Evolutionary conservation across 2,888 invertebrate genomes (phyloP), one percentile per base, ranked within the genome.

Genomic region (Andricus quercusramuli): DNA sequence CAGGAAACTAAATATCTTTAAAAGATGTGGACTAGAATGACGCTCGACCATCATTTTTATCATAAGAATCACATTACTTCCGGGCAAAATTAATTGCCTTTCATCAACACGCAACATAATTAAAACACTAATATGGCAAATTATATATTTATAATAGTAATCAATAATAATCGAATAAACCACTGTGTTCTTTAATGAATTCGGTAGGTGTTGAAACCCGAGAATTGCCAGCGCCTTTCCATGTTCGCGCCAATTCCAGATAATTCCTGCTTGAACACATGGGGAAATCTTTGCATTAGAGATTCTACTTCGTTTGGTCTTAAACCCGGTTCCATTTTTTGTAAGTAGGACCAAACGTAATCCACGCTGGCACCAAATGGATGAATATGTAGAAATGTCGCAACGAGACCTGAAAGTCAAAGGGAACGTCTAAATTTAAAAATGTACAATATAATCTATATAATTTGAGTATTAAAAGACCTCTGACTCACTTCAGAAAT

Each of bases 351-450:
- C 94, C 97, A 97, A 84, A 99, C 96, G 93, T 97, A 97, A 91
- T 97, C 98, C 3, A 97, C 94, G 81, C 97, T 97, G 2, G 98
- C 98, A 70, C 99, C 99, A 90, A 97, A 96, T 0, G 98, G 99
- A 93, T 99, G 98, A 62, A 99, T 97, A 93, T 97, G 96, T 78
- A 99, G 94, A 93, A 98, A 99, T 11, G 98, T 97, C 6, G 98
- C 96, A 88, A 98, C 96, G 80, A 99, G 94, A 89, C 95, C 95
- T 94, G 81, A n/a, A 88, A 85, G 79, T 29, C 84, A 82, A 25
- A 56, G 56, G 11, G 15, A 56, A 56, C 11, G 3, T 56, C n/a
- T 0, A 56, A 56, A n/a, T 56, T 56, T n/a, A n/a, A 56, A n/a
- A 56, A 3, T 56, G 3, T 11, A 6, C 25, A 22, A 62, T 62